Evolutionary conservation across 2,888 invertebrate species (phyloP).

Genomic region (Aelia acuminata): DNA sequence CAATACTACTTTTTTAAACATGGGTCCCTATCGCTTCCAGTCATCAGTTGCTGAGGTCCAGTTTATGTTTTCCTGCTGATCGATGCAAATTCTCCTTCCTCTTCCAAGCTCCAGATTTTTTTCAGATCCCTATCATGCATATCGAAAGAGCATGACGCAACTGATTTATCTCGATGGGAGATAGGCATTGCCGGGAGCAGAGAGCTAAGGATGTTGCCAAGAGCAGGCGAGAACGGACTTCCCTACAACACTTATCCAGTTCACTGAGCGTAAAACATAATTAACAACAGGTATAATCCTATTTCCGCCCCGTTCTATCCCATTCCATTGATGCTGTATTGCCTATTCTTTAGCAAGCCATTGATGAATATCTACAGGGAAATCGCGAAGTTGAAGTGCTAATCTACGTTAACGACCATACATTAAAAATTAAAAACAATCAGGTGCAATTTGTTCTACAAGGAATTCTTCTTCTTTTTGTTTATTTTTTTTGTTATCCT

Average conservation of each 20-base stretch:
- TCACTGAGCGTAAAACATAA: conserved; percentile 50
- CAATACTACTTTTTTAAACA: too few species aligned
- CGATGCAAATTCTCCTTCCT: neutral
- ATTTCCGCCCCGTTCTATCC: conserved; percentile 20
- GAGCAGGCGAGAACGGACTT: conserved; percentile 27
- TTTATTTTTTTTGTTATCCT: neutral
- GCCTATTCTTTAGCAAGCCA: neutral
- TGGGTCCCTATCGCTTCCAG: too few species aligned
- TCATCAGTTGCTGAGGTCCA: neutral
- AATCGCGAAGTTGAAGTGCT: neutral
- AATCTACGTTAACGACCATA: too few species aligned
- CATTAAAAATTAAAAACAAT: neutral
- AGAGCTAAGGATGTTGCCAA: conserved; percentile 20
- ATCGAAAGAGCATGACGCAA: neutral
- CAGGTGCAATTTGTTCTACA: conserved; percentile 1
- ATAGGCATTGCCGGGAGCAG: neutral
- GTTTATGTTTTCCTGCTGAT: neutral
- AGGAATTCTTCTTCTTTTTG: neutral
- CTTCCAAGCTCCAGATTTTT: conserved; percentile 18
- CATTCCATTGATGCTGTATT: conserved; percentile 24
- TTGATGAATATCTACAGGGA: conserved; percentile 16
- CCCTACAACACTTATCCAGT: conserved; percentile 40
- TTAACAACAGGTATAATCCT: conserved; percentile 39
- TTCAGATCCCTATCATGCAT: neutral
- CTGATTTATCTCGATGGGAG: neutral